A percentile compares a stretch with the other conserved stretches of the same genome.
phyloP scores from a whole-genome alignment of 1,140 invertebrate genomes.

The Conus betulinus region DNA sequence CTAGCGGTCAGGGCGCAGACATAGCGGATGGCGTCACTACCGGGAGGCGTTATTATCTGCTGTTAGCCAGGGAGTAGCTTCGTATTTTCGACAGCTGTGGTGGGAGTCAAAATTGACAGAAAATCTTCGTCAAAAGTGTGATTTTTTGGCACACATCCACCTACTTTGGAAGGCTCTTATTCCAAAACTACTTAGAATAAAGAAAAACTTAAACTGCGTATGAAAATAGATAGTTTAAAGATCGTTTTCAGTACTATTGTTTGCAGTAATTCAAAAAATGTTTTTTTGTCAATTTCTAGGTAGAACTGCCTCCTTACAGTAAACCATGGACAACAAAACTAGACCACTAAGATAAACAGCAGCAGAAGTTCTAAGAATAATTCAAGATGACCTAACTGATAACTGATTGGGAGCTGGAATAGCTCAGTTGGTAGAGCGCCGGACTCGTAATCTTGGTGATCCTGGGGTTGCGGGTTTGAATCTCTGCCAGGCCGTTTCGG shows the following conservation, averaged over 20 bases:
- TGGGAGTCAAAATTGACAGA: neutral
- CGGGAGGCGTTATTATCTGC: neutral
- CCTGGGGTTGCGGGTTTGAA: no score
- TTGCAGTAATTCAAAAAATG: neutral
- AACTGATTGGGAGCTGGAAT: no score
- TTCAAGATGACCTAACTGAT: no score
- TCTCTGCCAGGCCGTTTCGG: no score
- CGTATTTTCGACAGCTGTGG: neutral
- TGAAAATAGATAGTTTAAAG: neutral
- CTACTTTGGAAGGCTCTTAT: neutral
- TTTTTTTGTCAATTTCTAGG: neutral
- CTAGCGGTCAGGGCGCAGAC: neutral
- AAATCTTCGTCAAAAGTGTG: neutral
- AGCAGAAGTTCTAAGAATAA: no score
- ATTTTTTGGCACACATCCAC: neutral
- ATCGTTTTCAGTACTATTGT: neutral
- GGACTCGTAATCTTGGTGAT: no score
- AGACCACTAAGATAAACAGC: no score
- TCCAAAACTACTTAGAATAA: neutral
- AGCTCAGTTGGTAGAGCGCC: no score
- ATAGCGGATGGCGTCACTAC: neutral
- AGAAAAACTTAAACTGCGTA: neutral
- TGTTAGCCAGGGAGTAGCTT: neutral
- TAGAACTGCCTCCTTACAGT: neutral
- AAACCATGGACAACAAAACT: no score